These are phyloP conservation scores for Papilio helenus DNA, from an alignment of 1,140 invertebrate genomes.

Conservation along the genomic window DNA sequence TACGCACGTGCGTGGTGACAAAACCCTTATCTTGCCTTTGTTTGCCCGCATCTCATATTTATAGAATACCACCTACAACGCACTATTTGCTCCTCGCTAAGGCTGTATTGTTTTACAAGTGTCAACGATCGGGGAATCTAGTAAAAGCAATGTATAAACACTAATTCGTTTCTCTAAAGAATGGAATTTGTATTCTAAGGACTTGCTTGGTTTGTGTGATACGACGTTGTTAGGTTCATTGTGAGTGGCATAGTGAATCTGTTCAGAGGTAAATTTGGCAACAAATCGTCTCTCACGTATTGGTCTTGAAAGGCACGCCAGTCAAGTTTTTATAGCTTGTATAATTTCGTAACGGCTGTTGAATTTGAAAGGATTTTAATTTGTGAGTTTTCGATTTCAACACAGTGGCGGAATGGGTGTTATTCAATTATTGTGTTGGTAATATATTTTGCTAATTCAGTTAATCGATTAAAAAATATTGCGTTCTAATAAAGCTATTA, in stretches of 20 bases:
- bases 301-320: slow-evolving; percentile 51
- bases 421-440: slow-evolving; percentile 24
- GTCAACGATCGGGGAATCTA: slow-evolving; percentile 27
- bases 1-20: slow-evolving; percentile 62
- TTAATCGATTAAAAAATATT: slow-evolving; percentile 14
- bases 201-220: slow-evolving; percentile 46
- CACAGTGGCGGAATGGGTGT: slow-evolving; percentile 28
- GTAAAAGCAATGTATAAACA: background rate
- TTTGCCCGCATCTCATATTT: slow-evolving; percentile 54
- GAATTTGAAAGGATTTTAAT: slow-evolving; percentile 40
- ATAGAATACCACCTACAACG: slow-evolving; percentile 25
- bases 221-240: slow-evolving; percentile 50
- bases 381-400: slow-evolving; percentile 39
- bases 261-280: slow-evolving; percentile 56
- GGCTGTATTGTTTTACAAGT: slow-evolving; percentile 19
- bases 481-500: background rate
- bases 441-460: slow-evolving; percentile 13
- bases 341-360: slow-evolving; percentile 43
- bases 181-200: slow-evolving; percentile 47
- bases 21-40: slow-evolving; percentile 59
- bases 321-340: slow-evolving; percentile 45
- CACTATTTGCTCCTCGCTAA: slow-evolving; percentile 32
- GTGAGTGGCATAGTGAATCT: slow-evolving; percentile 52
- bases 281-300: slow-evolving; percentile 48
- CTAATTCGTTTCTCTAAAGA: slow-evolving; percentile 3